Base-by-base conservation (phyloP, 2,888 invertebrate species). In the Oscheius myriophilus region DNA sequence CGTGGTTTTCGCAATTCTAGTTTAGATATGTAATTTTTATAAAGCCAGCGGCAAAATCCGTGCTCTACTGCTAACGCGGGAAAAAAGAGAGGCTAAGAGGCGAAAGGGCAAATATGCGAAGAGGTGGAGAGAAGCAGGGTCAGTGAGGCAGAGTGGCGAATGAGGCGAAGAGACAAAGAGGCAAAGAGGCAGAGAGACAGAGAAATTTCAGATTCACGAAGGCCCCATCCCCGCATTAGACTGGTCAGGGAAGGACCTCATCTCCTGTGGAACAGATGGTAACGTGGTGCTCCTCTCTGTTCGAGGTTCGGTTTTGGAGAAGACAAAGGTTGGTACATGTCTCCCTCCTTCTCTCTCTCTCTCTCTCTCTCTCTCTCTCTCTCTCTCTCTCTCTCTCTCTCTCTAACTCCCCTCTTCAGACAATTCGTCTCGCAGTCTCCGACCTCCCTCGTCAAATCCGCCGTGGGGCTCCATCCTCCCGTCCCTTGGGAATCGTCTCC, bases 401-500 rank as follows among this genome's bases (percentile, higher is more conserved):
- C n/a, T 21, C 7, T 33, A 52, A 12, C 12, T 41, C 6, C 6
- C 9, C 23, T 23, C 16, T 45, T 33, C 52, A 63, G 63, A 21
- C 21, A 2, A 51, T 63, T n/a, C 39, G 53, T 4, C 18, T 63
- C 16, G 39, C 53, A 0, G 63, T 63, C 26, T 52, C 63, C 16
- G 63, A 63, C 18, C 63, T 63, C 23, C 63, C 63, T 12, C 16
- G 63, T 18, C 63, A 52, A 16, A 63, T 63, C 39, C 33, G 63
- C 16, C 18, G 42, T 14, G 53, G 53, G 1, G 63, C 52, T 23
- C 42, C 53, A 1, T 49, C 33, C 23, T 67, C 67, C 39, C 9
- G 61, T 18, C 61, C 67, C 21, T 41, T 57, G 39, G 57, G 46
- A 12, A 63, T 63, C 14, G 63, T 63, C 23, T 52, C 52, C 4